Evolutionary conservation across 2,888 invertebrate genomes (phyloP).

Genomic region (Monopis laevigella): DNA sequence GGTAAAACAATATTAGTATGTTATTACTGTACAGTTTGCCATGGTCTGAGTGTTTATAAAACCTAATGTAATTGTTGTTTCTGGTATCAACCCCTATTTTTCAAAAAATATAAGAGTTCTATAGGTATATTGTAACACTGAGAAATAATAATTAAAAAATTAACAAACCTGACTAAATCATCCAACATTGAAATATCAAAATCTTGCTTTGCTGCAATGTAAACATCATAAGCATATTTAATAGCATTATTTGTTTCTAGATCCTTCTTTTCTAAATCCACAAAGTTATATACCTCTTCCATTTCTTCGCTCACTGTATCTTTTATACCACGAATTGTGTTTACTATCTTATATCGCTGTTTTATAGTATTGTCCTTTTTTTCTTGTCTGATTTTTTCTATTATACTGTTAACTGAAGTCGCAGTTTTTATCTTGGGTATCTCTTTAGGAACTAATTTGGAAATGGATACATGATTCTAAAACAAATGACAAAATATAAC

Average conservation of each 20-base stretch:
- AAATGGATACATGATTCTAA: not conserved
- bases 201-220: constrained; percentile 42
- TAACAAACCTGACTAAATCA: constrained; percentile 42
- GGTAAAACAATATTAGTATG: too few relatives aligned
- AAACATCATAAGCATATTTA: constrained; percentile 55
- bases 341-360: constrained; percentile 50
- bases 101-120: too few relatives aligned
- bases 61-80: too few relatives aligned
- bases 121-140: too few relatives aligned
- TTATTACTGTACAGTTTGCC: too few relatives aligned
- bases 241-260: constrained; percentile 30
- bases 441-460: constrained; percentile 33
- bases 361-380: constrained; percentile 37
- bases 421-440: constrained; percentile 35
- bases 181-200: constrained; percentile 54
- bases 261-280: constrained; percentile 37
- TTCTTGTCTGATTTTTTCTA: constrained; percentile 48
- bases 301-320: constrained; percentile 26
- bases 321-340: constrained; percentile 44
- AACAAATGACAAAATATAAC: not conserved
- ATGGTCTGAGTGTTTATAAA: too few relatives aligned
- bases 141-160: not conserved
- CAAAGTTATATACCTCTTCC: constrained; percentile 30
- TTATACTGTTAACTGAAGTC: constrained; percentile 38
- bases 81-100: too few relatives aligned